Conservation (phyloP, 2,797 vertebrate genomes). For the Halcyon smyrnensis region DNA sequence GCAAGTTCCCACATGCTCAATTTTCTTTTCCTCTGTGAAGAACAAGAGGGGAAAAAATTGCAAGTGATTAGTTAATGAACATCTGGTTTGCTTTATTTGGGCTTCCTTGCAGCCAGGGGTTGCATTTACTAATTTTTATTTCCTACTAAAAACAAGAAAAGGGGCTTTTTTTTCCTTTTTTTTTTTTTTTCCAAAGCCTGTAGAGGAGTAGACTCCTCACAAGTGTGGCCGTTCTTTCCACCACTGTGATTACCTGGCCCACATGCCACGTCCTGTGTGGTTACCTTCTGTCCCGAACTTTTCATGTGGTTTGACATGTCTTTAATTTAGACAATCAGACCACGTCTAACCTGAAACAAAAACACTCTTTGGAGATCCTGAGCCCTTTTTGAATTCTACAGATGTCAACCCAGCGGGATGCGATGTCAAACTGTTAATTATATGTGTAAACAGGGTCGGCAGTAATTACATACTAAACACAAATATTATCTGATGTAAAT, state of each 20-base stretch:
- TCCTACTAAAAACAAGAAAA: constrained; percentile 47
- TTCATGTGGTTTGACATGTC: constrained; percentile 76
- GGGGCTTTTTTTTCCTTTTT: background rate
- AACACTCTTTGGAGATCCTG: constrained; percentile 57
- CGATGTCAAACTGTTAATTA: constrained; percentile 67
- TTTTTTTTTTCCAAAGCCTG: background rate
- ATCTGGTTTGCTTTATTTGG: constrained; percentile 62
- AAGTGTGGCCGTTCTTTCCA: constrained; percentile 34
- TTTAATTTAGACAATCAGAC: constrained; percentile 74
- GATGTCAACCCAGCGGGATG: constrained; percentile 63
- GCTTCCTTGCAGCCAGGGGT: constrained; percentile 46
- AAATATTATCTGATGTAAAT: constrained; percentile 70
- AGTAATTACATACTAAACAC: constrained; percentile 60
- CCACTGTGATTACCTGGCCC: constrained; percentile 60
- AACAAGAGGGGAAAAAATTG: constrained; percentile 41
- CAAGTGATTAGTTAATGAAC: constrained; percentile 62
- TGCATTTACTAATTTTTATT: constrained; percentile 65
- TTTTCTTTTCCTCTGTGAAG: constrained; percentile 55
- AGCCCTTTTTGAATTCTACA: constrained; percentile 56
- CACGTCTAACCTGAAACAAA: constrained; percentile 69
- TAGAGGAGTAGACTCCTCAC: constrained; percentile 26
- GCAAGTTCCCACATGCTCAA: constrained; percentile 60
- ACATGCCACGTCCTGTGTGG: constrained; percentile 74
- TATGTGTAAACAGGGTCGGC: constrained; percentile 31
- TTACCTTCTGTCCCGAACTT: constrained; percentile 65